These are phyloP conservation scores for Poecilia wingei DNA, from an alignment of 2,797 vertebrate species.

Conservation along the genomic window DNA sequence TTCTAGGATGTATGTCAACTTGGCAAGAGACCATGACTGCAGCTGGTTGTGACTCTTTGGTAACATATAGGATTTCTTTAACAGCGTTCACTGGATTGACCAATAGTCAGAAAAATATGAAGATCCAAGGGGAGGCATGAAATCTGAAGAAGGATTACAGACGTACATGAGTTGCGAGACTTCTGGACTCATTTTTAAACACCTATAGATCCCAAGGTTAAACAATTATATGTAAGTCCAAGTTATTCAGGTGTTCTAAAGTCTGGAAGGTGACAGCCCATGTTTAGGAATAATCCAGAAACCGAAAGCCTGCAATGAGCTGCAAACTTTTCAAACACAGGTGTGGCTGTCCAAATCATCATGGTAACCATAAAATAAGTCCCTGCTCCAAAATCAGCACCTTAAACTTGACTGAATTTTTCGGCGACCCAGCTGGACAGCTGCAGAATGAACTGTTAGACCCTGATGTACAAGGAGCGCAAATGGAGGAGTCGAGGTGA, in stretches of 20 bases:
- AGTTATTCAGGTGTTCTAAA: not conserved
- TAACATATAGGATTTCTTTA: not conserved
- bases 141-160: not conserved
- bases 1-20: not conserved
- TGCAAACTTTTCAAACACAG: not conserved
- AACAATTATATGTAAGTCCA: not conserved
- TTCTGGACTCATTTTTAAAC: not conserved
- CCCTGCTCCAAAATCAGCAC: not conserved
- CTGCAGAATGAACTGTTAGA: not conserved
- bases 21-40: not conserved
- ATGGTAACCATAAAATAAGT: not conserved
- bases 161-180: not conserved
- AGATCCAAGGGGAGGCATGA: not conserved
- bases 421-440: not conserved
- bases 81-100: not conserved
- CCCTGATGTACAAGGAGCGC: not conserved
- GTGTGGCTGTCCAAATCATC: not conserved
- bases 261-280: not conserved
- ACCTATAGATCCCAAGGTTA: not conserved
- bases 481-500: not conserved
- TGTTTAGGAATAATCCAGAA: not conserved
- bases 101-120: not conserved
- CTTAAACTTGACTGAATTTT: not conserved
- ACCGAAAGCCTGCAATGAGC: not conserved
- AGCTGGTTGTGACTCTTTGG: not conserved